Base-by-base conservation (phyloP, 2,888 invertebrate species). In the Ochropacha duplaris region DNA sequence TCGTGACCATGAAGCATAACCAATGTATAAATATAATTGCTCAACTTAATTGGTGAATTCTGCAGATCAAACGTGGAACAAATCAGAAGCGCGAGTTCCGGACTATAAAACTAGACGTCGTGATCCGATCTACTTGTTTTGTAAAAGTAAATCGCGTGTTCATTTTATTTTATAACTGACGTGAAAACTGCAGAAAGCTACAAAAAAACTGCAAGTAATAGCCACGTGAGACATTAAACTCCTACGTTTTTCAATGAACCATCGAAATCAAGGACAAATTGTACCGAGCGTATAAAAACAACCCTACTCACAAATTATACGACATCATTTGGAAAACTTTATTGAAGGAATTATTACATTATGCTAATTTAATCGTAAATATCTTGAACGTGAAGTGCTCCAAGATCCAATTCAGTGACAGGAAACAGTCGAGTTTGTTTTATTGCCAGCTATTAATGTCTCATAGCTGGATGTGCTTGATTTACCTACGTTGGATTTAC, bases 381-480 rank as follows among this genome's bases (percentile, higher is more conserved):
- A 76, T 72, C 65, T 78, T 71, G 60, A 64, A 68, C 69, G 65
- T 75, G 67, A 75, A 79, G 74, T 72, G 67, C 64, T 74, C 71
- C 71, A 65, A 75, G 74, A 76, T 83, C 79, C 74, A 79, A 83
- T 83, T 85, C 79, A 72, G 81, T 83, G 84, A 77, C 86, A 84
- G 85, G 86, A 87, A 88, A 86, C 79, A 78, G 80, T 78, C 79
- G 66, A 76, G 79, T 86, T 84, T 86, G 83, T 86, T 90, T 90
- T 90, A 88, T 87, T 80, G 73, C 80, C 50, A 58, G 73, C 86
- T 83, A 87, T 90, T 85, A 89, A 85, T 84, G 83, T 86, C 82
- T 79, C 75, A 75, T 79, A 76, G 77, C 67, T 76, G 74, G 76
- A 79, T 74, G 74, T 70, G 66, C 76, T 82, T 87, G 82, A 88